Evolutionary conservation across 2,113 vertebrate species (phyloP), one percentile per base, ranked within the genome.

Genomic region (Nycticryphes semicollaris): DNA sequence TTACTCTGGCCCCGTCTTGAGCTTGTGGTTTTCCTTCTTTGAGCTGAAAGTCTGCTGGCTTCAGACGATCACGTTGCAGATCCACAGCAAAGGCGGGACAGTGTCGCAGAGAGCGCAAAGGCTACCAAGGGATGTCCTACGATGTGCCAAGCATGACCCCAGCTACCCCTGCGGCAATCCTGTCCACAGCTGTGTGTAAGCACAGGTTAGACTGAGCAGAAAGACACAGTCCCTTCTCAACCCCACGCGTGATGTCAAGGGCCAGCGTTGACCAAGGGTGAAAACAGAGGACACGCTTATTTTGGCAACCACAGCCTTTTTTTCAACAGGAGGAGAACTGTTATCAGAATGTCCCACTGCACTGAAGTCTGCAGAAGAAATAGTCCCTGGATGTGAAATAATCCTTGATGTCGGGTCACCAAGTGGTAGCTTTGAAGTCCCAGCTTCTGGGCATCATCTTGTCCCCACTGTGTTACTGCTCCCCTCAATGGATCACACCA

Each of bases 41-140:
- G 45, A 70, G 62, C 63, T 56, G 48, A 28, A 83, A 76, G 12
- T 27, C 64, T 59, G 74, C 16, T 10, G 50, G 28, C 41, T 43
- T 77, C 8, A 63, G 50, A 54, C 56, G 39, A 17, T 20, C 1
- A 6, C 4, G 10, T 51, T 59, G 53, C 54, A 83, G 77, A 72
- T 6, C 16, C 43, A 23, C 27, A 31, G 47, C 41, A 63, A 77
- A 56, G 1, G 1, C 10, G 9, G 33, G 48, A 9, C 1, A 3
- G 66, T 7, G 20, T 62, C 35, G n/a, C 7, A 4, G 53, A 15
- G 27, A 0, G 0, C 5, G 1, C 3, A 39, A 43, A 51, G 59
- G 30, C 30, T 59, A 80, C 41, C 81, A 33, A 50, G 45, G 67
- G 87, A 53, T 3, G 0, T 31, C 47, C 53, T 27, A 27, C 0